phyloP scores from a whole-genome alignment of 2,113 vertebrate species.

The Mobula birostris region DNA sequence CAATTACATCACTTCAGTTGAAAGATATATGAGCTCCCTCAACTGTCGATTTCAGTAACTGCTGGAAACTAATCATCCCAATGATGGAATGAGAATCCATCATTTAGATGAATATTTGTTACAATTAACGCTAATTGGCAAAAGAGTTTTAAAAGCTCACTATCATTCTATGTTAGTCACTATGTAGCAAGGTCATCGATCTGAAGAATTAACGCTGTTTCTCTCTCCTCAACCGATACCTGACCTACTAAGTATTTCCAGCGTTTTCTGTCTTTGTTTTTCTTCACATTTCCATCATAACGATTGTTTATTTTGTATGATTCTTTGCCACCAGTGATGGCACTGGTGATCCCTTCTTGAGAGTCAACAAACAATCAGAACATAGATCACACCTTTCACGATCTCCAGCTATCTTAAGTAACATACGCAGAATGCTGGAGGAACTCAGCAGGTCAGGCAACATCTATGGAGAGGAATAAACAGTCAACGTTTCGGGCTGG shows the following conservation, averaged over 20 bases:
- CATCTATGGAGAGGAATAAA: too few relatives aligned
- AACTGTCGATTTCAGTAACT: not conserved
- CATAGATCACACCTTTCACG: not conserved
- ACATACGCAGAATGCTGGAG: too few relatives aligned
- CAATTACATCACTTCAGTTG: not conserved
- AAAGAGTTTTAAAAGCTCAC: not conserved
- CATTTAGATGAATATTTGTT: not conserved
- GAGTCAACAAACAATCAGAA: not conserved
- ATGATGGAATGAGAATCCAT: not conserved
- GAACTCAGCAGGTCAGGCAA: too few relatives aligned
- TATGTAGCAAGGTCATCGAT: too few relatives aligned
- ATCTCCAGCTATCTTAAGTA: not conserved
- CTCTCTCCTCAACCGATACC: too few relatives aligned
- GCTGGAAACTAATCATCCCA: not conserved
- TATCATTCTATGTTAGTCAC: too few relatives aligned
- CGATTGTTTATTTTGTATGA: too few relatives aligned
- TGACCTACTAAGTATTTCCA: too few relatives aligned
- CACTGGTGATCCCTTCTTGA: not conserved
- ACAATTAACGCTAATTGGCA: not conserved
- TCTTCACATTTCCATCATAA: too few relatives aligned
- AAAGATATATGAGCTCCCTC: not conserved
- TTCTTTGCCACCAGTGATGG: not conserved
- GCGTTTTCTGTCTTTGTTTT: too few relatives aligned
- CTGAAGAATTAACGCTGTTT: too few relatives aligned
- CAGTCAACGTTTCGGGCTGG: too few relatives aligned